These are phyloP conservation scores for Meteorus sp. DNA, from an alignment of 1,140 invertebrate genomes.

Conservation along the genomic window DNA sequence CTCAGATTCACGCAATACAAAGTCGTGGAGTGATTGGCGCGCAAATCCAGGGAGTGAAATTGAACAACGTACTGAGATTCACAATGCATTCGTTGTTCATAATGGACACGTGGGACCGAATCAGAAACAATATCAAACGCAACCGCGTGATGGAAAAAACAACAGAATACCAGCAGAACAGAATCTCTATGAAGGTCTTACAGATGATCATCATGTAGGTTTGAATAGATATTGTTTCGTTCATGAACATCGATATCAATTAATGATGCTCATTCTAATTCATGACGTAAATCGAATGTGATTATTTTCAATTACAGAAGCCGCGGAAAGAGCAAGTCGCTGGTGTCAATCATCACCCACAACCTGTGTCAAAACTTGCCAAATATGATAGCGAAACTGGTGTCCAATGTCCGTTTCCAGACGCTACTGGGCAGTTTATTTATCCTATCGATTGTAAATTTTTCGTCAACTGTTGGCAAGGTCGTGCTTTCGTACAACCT, in stretches of 20 bases:
- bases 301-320: constrained; percentile 37
- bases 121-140: constrained; percentile 12
- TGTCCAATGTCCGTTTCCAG: constrained; percentile 57
- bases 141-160: neutral
- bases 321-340: constrained; percentile 40
- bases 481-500: constrained; percentile 61
- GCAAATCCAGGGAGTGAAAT: constrained; percentile 25
- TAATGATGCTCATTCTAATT: no score
- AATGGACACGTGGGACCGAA: constrained; percentile 4
- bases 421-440: constrained; percentile 62
- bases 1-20: constrained; percentile 21
- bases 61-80: constrained; percentile 30
- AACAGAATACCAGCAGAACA: constrained; percentile 8
- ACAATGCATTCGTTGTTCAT: neutral
- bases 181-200: constrained; percentile 42
- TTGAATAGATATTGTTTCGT: no score
- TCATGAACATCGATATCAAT: constrained; percentile 2
- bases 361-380: constrained; percentile 38
- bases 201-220: constrained; percentile 36
- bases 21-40: constrained; percentile 31
- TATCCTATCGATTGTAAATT: constrained; percentile 68
- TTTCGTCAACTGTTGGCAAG: constrained; percentile 71
- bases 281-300: constrained; percentile 20
- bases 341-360: neutral
- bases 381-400: constrained; percentile 36